Percentiles rank a stretch among this genome's conserved stretches.
Conservation (phyloP, 64 coral and sea anemone genomes). For the Stichodactyla helianthus region DNA sequence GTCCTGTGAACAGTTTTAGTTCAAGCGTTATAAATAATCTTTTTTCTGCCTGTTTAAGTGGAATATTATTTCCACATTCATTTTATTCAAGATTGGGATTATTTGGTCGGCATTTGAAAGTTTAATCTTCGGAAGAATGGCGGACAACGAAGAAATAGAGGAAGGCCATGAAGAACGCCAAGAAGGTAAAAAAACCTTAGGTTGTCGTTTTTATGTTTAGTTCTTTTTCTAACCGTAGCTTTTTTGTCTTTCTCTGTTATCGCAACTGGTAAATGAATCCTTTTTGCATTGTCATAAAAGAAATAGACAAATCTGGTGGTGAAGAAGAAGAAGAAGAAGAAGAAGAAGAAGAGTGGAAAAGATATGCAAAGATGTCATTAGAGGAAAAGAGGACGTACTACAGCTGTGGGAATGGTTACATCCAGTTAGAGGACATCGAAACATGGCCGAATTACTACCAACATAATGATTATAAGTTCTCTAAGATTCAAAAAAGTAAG, state of each 20-base stretch:
- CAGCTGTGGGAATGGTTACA: conserved; percentile 58
- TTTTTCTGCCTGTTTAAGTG: neutral
- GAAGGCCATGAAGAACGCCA: neutral
- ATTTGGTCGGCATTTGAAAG: neutral
- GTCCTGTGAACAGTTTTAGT: neutral
- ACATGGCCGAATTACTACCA: conserved; percentile 69
- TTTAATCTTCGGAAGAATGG: neutral
- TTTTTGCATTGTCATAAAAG: neutral
- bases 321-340: neutral
- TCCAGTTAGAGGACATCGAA: conserved; percentile 46
- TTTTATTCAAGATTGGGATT: neutral
- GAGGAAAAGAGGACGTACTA: conserved; percentile 62
- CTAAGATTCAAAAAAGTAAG: neutral
- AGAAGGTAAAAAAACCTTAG: neutral
- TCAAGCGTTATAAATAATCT: neutral
- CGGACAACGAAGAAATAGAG: neutral
- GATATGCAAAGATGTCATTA: conserved; percentile 43
- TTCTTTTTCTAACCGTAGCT: neutral
- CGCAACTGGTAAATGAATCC: neutral
- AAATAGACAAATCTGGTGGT: neutral
- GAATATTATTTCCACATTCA: conserved; percentile 2
- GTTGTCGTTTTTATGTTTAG: neutral
- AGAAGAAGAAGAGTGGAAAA: conserved; percentile 15
- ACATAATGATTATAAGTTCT: conserved; percentile 38
- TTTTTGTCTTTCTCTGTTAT: neutral